Evolutionary conservation across 2,888 invertebrate species (phyloP), one percentile per base, ranked within the genome.

Genomic region (Limenitis arthemis): DNA sequence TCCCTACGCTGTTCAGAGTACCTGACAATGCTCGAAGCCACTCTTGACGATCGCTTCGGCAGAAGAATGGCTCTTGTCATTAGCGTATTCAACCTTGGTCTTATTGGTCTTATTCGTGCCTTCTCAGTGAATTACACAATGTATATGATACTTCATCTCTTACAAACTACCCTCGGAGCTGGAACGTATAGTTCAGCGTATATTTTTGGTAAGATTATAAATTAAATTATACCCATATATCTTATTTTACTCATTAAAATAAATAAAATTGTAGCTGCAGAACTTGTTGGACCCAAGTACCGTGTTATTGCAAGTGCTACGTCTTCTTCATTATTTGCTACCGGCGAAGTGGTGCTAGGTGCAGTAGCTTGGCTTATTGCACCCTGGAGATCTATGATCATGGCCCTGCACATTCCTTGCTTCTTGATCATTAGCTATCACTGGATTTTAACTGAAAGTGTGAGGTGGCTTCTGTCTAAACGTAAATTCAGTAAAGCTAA

Each of bases 401-500:
- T 91, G 61, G 79, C 90, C 1, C 74, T 93, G 28, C 93, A 93
- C 66, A 82, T 89, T 1, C 94, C 94, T 0, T 89, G 91, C 30
- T 77, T 93, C 52, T 68, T 93, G 0, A 83, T 93, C 51, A 68
- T 94, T 41, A 68, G 85, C 5, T 92, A 93, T 68, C 89, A 90
- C 61, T 91, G 92, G 90, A 61, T 92, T n/a, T 60, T 83, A 8
- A 62, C 73, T 0, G 93, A 93, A 77, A 93, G 93, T 39, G 87
- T 93, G 12, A 87, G 94, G 59, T 95, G 95, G 94, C 83, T 94
- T 28, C 74, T 94, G 8, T 89, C 91, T 1, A 91, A 91, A 60
- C 87, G 89, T 32, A 88, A 88, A 62, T 88, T 85, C 53, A 83
- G 88, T 0, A 88, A 90, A 60, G 93, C 93, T 0, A 89, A 88